A percentile compares a stretch with the other conserved stretches of the same genome.
Evolutionary conservation across 2,113 vertebrate species (phyloP).

Genomic region (Octodon degus): DNA sequence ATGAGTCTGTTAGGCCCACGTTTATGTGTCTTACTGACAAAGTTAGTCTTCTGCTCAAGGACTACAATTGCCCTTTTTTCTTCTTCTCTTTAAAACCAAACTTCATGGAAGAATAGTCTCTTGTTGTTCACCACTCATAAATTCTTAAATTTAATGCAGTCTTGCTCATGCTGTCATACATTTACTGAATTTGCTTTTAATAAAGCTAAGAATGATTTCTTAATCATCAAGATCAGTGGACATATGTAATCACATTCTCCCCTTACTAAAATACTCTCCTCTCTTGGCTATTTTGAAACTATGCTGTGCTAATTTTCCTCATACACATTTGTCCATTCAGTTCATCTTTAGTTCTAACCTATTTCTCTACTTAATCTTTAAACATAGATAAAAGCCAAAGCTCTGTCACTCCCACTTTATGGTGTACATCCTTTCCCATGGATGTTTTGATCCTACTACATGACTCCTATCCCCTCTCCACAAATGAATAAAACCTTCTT

Average conservation of each 20-base stretch:
- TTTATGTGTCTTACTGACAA: too few species aligned
- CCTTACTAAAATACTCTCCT: constrained; percentile 5
- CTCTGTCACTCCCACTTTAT: background rate
- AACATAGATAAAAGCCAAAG: background rate
- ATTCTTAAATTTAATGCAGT: constrained; percentile 34
- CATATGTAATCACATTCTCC: background rate
- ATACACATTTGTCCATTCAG: background rate
- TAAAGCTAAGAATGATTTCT: background rate
- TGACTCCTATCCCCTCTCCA: background rate
- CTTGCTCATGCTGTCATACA: background rate
- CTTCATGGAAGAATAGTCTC: background rate
- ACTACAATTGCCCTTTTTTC: background rate
- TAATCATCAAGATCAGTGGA: background rate
- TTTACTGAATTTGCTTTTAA: background rate
- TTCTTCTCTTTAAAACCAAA: background rate
- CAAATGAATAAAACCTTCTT: too few species aligned
- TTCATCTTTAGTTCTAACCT: background rate
- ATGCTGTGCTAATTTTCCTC: background rate
- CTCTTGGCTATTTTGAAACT: background rate
- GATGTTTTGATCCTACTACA: background rate
- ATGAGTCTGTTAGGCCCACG: too few species aligned
- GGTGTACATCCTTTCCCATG: background rate
- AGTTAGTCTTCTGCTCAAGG: too few species aligned
- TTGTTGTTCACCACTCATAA: background rate
- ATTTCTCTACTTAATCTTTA: background rate